phyloP scores from a whole-genome alignment of 2,888 invertebrate genomes.

The Aphodius granarius region DNA sequence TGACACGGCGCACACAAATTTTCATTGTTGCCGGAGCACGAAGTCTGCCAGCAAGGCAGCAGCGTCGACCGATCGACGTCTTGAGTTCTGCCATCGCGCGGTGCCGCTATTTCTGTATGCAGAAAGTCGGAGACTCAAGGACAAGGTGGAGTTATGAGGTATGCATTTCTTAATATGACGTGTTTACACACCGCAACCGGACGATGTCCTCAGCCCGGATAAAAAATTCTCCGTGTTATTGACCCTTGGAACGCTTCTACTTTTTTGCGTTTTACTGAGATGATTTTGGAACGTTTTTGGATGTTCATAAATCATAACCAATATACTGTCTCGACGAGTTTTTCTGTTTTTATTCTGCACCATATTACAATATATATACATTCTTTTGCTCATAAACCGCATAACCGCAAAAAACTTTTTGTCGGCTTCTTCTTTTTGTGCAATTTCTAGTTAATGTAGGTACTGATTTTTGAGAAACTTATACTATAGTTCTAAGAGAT shows the following conservation, averaged over 20 bases:
- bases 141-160: conserved; percentile 41
- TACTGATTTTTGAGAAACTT: too few relatives aligned
- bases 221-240: conserved; percentile 12
- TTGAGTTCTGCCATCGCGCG: neutral
- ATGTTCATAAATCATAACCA: neutral
- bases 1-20: neutral
- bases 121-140: conserved; percentile 40
- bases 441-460: too few relatives aligned
- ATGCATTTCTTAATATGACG: conserved; percentile 41
- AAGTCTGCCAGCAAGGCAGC: neutral
- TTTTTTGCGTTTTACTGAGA: neutral
- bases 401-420: too few relatives aligned
- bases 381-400: too few relatives aligned
- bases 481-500: too few relatives aligned
- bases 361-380: too few relatives aligned
- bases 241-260: neutral
- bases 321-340: too few relatives aligned
- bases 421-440: too few relatives aligned
- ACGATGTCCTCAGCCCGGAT: conserved; percentile 22
- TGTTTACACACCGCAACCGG: conserved; percentile 30
- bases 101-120: conserved; percentile 35
- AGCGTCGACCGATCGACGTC: neutral
- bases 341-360: too few relatives aligned
- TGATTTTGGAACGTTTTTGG: neutral
- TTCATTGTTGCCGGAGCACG: neutral